Conservation (phyloP, 2,888 invertebrate species). For the Xanthorhoe designata region DNA sequence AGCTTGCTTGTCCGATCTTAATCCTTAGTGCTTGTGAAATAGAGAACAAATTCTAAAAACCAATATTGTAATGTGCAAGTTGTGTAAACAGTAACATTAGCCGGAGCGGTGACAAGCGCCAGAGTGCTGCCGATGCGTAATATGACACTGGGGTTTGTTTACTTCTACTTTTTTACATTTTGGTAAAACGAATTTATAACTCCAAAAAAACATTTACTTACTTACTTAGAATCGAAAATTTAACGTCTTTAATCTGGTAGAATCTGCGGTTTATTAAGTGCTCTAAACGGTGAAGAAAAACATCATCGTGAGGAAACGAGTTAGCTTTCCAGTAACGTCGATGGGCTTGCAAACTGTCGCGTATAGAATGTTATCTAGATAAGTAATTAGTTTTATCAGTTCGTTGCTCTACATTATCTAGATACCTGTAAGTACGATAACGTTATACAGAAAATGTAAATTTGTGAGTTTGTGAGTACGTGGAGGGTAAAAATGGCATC, state of each 20-base stretch:
- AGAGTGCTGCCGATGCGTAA: slow-evolving; percentile 62
- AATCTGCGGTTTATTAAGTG: too few species aligned
- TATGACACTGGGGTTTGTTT: slow-evolving; percentile 56
- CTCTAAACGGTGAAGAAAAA: too few species aligned
- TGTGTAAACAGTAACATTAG: slow-evolving; percentile 74
- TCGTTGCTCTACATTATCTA: too few species aligned
- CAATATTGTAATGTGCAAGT: slow-evolving; percentile 66
- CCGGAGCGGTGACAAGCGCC: slow-evolving; percentile 61
- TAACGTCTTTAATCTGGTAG: neutral
- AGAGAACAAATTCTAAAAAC: slow-evolving; percentile 50
- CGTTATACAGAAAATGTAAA: too few species aligned
- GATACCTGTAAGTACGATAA: too few species aligned
- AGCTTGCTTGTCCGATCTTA: neutral
- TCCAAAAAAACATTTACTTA: slow-evolving; percentile 9
- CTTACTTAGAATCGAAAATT: neutral
- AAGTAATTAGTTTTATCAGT: too few species aligned
- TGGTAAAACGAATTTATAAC: slow-evolving; percentile 20
- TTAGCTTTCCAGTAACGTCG: too few species aligned
- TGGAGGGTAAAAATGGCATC: too few species aligned
- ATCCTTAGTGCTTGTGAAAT: slow-evolving; percentile 8
- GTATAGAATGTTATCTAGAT: too few species aligned
- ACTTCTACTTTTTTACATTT: slow-evolving; percentile 44
- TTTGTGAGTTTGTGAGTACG: too few species aligned
- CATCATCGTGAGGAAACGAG: too few species aligned
- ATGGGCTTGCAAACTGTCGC: too few species aligned